These are phyloP conservation scores for Petrocephalus schoutedeni DNA, from an alignment of 2,797 vertebrate genomes.

Conservation along the genomic window DNA sequence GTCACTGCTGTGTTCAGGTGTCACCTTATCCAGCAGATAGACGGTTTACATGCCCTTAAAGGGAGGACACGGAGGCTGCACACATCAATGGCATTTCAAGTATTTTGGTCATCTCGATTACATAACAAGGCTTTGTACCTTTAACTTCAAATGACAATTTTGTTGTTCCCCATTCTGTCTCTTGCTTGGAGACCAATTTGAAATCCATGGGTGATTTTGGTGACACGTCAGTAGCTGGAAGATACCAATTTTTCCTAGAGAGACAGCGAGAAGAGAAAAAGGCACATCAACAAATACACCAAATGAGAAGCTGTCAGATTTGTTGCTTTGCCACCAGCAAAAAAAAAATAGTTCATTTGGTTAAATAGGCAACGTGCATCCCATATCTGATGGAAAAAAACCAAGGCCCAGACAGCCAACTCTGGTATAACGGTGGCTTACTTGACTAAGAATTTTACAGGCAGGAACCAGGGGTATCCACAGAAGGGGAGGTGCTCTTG, in stretches of 20 bases:
- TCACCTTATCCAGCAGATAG: neutral
- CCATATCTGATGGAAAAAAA: neutral
- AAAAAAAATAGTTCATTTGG: neutral
- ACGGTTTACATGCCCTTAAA: neutral
- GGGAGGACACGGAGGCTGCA: neutral
- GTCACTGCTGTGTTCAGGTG: neutral
- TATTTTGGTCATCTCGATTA: neutral
- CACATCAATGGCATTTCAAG: neutral
- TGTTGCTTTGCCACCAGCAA: neutral
- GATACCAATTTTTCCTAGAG: slow-evolving; percentile 91
- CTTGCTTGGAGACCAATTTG: slow-evolving; percentile 73
- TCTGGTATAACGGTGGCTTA: slow-evolving; percentile 47
- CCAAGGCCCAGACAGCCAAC: neutral
- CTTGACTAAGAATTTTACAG: slow-evolving; percentile 87
- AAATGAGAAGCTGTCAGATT: neutral
- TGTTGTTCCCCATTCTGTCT: slow-evolving; percentile 69
- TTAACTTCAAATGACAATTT: slow-evolving; percentile 79
- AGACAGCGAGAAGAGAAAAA: neutral
- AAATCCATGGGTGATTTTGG: slow-evolving; percentile 74
- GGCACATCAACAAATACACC: neutral
- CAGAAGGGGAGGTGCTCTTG: slow-evolving; percentile 77
- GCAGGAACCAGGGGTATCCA: slow-evolving; percentile 91
- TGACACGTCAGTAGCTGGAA: slow-evolving; percentile 75
- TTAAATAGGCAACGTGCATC: neutral
- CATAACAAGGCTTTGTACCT: slow-evolving; percentile 56